These are phyloP conservation scores for Cephus nigrinus DNA, from an alignment of 2,888 invertebrate species.

Conservation along the genomic window DNA sequence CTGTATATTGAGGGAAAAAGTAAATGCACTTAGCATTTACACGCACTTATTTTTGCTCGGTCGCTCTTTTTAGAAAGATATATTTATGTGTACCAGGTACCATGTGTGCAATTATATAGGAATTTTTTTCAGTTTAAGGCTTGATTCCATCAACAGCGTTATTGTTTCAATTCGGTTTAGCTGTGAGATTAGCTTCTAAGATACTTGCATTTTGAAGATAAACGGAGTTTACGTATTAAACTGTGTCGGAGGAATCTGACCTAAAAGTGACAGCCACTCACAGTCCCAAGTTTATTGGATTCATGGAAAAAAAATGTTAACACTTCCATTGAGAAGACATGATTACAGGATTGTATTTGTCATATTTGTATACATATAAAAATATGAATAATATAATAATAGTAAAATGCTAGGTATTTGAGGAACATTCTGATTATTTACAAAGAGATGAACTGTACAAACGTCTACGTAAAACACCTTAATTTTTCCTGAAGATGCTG, in stretches of 20 bases:
- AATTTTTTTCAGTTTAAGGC: too few relatives aligned
- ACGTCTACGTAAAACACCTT: background rate
- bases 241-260: too few relatives aligned
- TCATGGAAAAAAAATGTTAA: background rate
- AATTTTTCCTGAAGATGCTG: conserved; percentile 31
- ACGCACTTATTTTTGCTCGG: too few relatives aligned
- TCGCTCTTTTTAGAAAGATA: too few relatives aligned
- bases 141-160: too few relatives aligned
- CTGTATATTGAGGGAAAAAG: background rate
- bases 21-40: background rate
- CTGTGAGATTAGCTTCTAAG: too few relatives aligned
- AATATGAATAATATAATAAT: background rate
- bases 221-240: too few relatives aligned
- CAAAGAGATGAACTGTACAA: background rate
- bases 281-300: too few relatives aligned
- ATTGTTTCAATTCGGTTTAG: too few relatives aligned
- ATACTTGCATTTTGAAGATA: too few relatives aligned
- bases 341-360: background rate
- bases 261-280: background rate
- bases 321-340: background rate
- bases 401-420: background rate
- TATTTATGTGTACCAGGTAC: too few relatives aligned
- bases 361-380: background rate
- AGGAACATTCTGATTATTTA: background rate
- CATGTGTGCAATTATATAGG: too few relatives aligned